Evolutionary conservation across 2,113 vertebrate species (phyloP), one percentile per base, ranked within the genome.

Genomic region (Polyodon spathula): DNA sequence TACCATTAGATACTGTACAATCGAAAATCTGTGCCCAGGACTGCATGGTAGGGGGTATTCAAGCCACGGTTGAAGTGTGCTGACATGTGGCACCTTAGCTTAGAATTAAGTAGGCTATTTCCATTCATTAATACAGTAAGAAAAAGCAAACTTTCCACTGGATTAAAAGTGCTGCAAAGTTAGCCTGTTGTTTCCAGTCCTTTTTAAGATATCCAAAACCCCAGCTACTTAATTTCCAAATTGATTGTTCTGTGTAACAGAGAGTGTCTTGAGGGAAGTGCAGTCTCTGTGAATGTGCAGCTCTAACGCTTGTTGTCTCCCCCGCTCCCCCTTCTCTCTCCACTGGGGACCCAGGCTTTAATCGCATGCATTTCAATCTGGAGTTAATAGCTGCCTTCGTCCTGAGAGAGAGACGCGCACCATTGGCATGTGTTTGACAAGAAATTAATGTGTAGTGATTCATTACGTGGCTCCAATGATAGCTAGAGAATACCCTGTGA

Each of bases 351-450:
- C 15, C 55, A 40, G 62, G 39, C 43, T 12, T 41, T 62, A 54
- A 62, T 12, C 15, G 54, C 50, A 37, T 16, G 60, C 54, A 50
- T 43, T 54, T 54, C 58, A 62, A 41, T 65, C 46, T 53, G 68
- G 60, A 73, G 69, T 69, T 75, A 78, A 80, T 75, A 58, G 68
- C 64, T 17, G 38, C 58, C 48, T 69, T 69, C 72, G 69, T 66
- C 71, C 65, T 76, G 71, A 71, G 74, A 74, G 65, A 71, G 65
- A 70, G 67, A 54, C 67, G 54, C 46, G 61, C 73, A 69, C 71
- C 76, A 74, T 71, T 69, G 74, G 64, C 72, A 73, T 76, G 76
- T 71, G 76, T 74, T 78, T 78, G 76, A 78, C 74, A 76, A 72
- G 63, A 75, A 70, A 71, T 72, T 60, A 75, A 63, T 76, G 68